phyloP scores from a whole-genome alignment of 2,888 invertebrate species.

The Erannis defoliaria region DNA sequence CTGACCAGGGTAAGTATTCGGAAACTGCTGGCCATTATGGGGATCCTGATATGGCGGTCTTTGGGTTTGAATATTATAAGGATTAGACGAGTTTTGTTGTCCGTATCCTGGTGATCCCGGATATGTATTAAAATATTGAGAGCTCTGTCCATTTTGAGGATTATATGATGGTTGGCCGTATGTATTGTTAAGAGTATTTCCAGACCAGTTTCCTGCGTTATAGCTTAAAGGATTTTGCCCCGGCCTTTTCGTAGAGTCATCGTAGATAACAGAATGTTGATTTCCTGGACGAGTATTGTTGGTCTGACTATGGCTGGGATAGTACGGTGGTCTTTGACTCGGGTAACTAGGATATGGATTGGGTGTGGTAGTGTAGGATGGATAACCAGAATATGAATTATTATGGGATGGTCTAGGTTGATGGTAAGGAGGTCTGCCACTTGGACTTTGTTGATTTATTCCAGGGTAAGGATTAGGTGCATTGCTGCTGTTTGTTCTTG shows the following conservation, averaged over 20 bases:
- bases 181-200: slow-evolving; percentile 31
- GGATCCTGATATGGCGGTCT: slow-evolving; percentile 23
- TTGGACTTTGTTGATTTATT: slow-evolving; percentile 28
- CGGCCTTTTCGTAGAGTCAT: slow-evolving; percentile 27
- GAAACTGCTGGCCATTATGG: slow-evolving; percentile 29
- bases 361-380: slow-evolving; percentile 18
- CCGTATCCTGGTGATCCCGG: slow-evolving; percentile 39
- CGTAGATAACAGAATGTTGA: slow-evolving; percentile 31
- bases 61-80: slow-evolving; percentile 32
- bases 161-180: slow-evolving; percentile 35
- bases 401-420: slow-evolving; percentile 29
- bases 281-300: slow-evolving; percentile 32
- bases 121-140: slow-evolving; percentile 33
- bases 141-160: slow-evolving; percentile 29
- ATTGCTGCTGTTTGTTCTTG: slow-evolving; percentile 15
- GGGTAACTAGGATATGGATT: slow-evolving; percentile 27
- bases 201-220: slow-evolving; percentile 29
- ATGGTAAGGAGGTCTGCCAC: slow-evolving; percentile 29
- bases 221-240: slow-evolving; percentile 27
- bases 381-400: slow-evolving; percentile 33
- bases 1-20: slow-evolving; percentile 29
- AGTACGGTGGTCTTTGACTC: slow-evolving; percentile 42
- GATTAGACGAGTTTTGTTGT: slow-evolving; percentile 32
- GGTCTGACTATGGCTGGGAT: slow-evolving; percentile 20
- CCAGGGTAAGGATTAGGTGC: slow-evolving; percentile 25